phyloP scores from a whole-genome alignment of 2,888 invertebrate species.

The Agriopis marginaria region DNA sequence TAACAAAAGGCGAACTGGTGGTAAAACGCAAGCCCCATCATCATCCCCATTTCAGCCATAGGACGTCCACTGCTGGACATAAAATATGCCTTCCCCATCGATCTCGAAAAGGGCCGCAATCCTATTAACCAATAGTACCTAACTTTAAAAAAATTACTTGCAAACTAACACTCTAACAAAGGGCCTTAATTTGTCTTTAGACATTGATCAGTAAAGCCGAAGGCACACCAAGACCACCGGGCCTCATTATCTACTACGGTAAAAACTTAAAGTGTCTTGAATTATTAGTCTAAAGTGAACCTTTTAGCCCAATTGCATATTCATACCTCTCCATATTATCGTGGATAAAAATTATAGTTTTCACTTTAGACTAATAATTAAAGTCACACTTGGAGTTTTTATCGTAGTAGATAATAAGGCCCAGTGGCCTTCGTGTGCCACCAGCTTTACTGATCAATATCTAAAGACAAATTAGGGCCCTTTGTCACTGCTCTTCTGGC shows the following conservation, averaged over 20 bases:
- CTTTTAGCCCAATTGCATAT: no score
- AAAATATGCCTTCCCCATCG: no score
- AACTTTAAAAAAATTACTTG: no score
- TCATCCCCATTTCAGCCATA: no score
- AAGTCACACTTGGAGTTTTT: neutral
- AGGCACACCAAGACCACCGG: conserved; percentile 8
- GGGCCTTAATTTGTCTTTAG: conserved; percentile 34
- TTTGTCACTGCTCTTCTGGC: conserved; percentile 29
- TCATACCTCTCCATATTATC: no score
- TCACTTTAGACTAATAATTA: neutral
- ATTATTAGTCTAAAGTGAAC: neutral
- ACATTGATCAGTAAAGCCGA: conserved; percentile 29
- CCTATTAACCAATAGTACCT: no score
- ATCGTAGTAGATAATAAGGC: neutral
- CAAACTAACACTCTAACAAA: no score
- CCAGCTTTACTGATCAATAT: conserved; percentile 31
- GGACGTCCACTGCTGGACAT: no score
- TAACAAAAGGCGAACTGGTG: no score
- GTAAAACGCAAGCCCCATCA: no score
- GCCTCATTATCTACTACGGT: neutral
- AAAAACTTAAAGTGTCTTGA: neutral
- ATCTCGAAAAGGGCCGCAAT: no score
- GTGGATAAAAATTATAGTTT: no score
- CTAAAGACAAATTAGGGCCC: conserved; percentile 33
- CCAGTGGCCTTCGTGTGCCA: conserved; percentile 6